These are phyloP conservation scores for Brachionus manjavacas DNA, from an alignment of 1,140 invertebrate genomes.

Conservation along the genomic window DNA sequence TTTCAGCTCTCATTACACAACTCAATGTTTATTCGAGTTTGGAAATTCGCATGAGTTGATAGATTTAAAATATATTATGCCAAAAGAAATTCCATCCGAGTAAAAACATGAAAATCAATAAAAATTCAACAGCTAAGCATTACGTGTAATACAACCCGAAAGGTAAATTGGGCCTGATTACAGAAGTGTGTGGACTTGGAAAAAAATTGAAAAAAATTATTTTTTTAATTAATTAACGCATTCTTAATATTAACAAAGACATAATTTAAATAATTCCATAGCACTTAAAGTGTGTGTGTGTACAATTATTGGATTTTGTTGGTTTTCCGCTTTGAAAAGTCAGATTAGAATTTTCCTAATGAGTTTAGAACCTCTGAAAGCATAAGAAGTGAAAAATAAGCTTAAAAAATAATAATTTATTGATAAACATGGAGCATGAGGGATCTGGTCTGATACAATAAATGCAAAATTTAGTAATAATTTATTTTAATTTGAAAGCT, in stretches of 20 bases:
- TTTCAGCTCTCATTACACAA: not conserved
- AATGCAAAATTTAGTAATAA: constrained; percentile 20
- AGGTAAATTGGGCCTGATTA: not conserved
- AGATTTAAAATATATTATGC: not conserved
- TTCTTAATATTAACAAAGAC: not conserved
- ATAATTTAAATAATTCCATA: not conserved
- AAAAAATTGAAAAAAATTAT: not conserved
- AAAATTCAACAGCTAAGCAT: not conserved
- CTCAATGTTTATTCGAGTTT: not conserved
- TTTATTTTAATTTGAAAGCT: constrained; percentile 17
- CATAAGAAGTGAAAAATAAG: not conserved
- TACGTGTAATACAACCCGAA: not conserved
- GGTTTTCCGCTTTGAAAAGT: not conserved
- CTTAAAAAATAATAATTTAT: constrained; percentile 31
- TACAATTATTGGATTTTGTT: not conserved
- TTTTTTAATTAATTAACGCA: not conserved
- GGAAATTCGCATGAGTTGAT: not conserved
- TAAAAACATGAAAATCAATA: not conserved
- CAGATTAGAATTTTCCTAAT: constrained; percentile 2
- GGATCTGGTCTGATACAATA: not conserved
- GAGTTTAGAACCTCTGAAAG: not conserved
- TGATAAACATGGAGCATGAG: constrained; percentile 1
- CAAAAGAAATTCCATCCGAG: not conserved
- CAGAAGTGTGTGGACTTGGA: not conserved
- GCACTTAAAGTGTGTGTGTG: not conserved